Evolutionary conservation across 2,888 invertebrate species (phyloP).

Genomic region (Crepidodera aurea): DNA sequence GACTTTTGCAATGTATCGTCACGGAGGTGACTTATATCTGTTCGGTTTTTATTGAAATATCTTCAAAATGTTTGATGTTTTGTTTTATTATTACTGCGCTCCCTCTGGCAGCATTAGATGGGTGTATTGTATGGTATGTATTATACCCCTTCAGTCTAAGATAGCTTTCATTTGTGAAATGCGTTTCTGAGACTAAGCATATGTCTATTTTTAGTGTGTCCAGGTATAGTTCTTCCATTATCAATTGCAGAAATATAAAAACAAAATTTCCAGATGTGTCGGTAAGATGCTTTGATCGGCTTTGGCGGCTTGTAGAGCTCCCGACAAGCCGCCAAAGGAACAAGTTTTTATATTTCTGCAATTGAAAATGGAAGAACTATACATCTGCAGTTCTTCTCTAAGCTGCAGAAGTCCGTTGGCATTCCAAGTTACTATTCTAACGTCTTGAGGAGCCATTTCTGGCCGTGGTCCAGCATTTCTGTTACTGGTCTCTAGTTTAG

Average conservation of each 20-base stretch:
- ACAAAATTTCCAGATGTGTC: too few species aligned
- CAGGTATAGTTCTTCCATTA: too few species aligned
- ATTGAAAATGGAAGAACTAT: too few species aligned
- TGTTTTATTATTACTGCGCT: conserved; percentile 4
- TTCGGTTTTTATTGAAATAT: conserved; percentile 6
- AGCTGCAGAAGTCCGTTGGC: background rate
- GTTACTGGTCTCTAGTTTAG: too few species aligned
- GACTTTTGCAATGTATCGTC: background rate
- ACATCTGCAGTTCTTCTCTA: background rate
- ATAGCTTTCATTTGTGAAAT: background rate
- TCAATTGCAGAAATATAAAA: too few species aligned
- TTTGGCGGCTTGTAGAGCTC: too few species aligned
- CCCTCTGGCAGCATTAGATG: background rate
- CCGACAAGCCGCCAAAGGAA: too few species aligned
- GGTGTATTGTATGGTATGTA: background rate
- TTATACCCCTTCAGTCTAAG: conserved; percentile 4
- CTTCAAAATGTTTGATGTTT: conserved; percentile 3
- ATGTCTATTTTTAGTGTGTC: background rate
- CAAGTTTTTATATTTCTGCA: too few species aligned
- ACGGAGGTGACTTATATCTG: background rate
- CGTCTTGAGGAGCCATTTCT: too few species aligned
- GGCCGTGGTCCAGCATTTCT: too few species aligned
- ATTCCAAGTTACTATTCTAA: background rate
- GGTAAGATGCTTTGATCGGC: too few species aligned
- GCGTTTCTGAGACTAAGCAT: conserved; percentile 1